Evolutionary conservation across 2,888 invertebrate species (phyloP), one percentile per base, ranked within the genome.

Genomic region (Phengaris arion): DNA sequence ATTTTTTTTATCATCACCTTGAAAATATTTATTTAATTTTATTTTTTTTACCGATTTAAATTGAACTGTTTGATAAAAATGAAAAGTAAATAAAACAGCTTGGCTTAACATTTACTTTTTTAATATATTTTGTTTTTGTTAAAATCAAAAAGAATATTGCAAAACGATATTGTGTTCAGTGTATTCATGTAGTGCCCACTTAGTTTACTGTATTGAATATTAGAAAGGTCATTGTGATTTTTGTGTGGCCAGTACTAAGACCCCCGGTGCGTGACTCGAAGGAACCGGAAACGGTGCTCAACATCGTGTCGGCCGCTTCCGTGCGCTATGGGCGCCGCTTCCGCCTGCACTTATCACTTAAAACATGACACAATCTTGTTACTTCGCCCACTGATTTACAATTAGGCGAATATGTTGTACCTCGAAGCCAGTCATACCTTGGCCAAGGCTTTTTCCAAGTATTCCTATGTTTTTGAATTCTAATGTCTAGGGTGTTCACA

Each of bases 181-280:
- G 4, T 35, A 4, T 35, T 35, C 35, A 35, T 2, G 4, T 35
- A 35, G 4, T 35, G 35, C 2, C 35, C 35, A 35, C 35, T 35
- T 35, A 35, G 35, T 35, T 35, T 35, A 35, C 35, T 35, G 10
- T 52, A 52, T 2, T 52, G 12, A 22, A 64, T 10, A 64, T 64
- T 68, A 68, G 45, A 35, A 13, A 68, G 45, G 12, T 68, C 45
- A 68, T 69, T 48, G 48, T 15, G 10, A 69, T 77, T 76, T 70
- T 74, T 78, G 74, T 79, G 80, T 78, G 72, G 74, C 46, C 79
- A 13, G 79, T 80, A 80, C 81, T 64, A 77, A 74, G 79, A 74
- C 82, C 82, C 82, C 83, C 83, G 84, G 85, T 88, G 90, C 91
- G 90, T 92, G 89, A 90, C 91, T 85, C 78, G 82, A 85, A 87